Conservation (phyloP, 2,888 invertebrate species). For the Amorpha juglandis region DNA sequence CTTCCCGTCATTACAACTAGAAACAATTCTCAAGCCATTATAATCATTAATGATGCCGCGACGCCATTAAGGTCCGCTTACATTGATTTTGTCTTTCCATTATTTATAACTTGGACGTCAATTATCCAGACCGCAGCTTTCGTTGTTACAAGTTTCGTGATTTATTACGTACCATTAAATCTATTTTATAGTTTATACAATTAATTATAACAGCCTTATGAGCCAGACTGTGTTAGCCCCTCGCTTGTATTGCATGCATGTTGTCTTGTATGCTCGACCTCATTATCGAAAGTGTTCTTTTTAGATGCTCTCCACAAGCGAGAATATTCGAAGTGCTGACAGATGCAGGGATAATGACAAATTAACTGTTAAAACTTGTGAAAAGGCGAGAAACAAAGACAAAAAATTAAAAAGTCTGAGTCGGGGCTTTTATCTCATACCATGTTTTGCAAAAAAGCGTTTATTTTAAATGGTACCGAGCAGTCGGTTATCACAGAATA, state of each 20-base stretch:
- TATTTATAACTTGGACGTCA: conserved; percentile 48
- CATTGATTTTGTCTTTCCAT: conserved; percentile 60
- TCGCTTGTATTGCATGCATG: not conserved
- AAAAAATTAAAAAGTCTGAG: conserved; percentile 65
- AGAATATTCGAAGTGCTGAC: conserved; percentile 61
- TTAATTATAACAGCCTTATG: conserved; percentile 9
- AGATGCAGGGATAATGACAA: conserved; percentile 77
- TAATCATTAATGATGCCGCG: conserved; percentile 71
- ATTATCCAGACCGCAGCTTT: conserved; percentile 29
- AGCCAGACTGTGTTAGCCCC: not conserved
- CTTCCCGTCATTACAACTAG: conserved; percentile 73
- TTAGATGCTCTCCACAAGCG: conserved; percentile 51
- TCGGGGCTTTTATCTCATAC: conserved; percentile 57
- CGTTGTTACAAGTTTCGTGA: conserved; percentile 24
- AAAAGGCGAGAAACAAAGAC: conserved; percentile 56
- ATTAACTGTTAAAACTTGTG: conserved; percentile 74
- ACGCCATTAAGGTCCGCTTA: conserved; percentile 54
- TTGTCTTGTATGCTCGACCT: conserved; percentile 6
- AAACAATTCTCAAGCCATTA: conserved; percentile 77
- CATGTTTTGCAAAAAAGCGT: conserved; percentile 7
- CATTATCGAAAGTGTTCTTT: conserved; percentile 47
- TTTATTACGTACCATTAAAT: conserved; percentile 19
- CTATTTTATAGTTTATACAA: conserved; percentile 8
- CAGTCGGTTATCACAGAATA: conserved; percentile 34
- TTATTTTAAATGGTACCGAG: conserved; percentile 65